These are phyloP conservation scores for Cryptops parisi DNA, from an alignment of 2,888 invertebrate genomes.

Conservation along the genomic window DNA sequence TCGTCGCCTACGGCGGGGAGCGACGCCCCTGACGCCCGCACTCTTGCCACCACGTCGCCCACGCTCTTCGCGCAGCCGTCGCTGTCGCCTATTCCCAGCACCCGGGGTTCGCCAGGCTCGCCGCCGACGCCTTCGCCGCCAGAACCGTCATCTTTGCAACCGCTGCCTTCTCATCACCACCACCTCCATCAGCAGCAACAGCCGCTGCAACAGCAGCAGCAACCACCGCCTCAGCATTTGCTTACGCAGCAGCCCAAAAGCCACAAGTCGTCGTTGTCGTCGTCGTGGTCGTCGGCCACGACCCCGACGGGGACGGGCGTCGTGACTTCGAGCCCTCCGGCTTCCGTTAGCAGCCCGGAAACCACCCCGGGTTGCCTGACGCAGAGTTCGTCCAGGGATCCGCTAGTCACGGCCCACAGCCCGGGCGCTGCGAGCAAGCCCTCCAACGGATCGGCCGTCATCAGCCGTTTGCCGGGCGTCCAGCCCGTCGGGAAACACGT, in stretches of 20 bases:
- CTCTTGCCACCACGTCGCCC: not conserved
- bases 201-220: not conserved
- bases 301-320: constrained; percentile 4
- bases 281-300: constrained; percentile 2
- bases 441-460: constrained; percentile 18
- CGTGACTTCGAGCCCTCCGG: constrained; percentile 11
- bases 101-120: constrained; percentile 12
- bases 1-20: no score
- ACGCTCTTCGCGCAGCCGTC: not conserved
- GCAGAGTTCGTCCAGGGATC: constrained; percentile 16
- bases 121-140: constrained; percentile 8
- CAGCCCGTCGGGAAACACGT: constrained; percentile 45
- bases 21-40: not conserved
- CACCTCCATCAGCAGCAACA: not conserved
- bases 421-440: constrained; percentile 14
- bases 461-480: constrained; percentile 49
- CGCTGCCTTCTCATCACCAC: not conserved
- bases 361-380: constrained; percentile 7
- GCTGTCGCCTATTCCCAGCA: constrained; percentile 17
- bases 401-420: constrained; percentile 10
- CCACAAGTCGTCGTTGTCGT: not conserved
- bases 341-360: constrained; percentile 14
- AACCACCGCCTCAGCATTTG: not conserved
- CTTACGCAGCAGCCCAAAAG: not conserved
- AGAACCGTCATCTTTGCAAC: not conserved